Conservation (phyloP, 2,113 vertebrate species). For the Pygoscelis antarcticus region DNA sequence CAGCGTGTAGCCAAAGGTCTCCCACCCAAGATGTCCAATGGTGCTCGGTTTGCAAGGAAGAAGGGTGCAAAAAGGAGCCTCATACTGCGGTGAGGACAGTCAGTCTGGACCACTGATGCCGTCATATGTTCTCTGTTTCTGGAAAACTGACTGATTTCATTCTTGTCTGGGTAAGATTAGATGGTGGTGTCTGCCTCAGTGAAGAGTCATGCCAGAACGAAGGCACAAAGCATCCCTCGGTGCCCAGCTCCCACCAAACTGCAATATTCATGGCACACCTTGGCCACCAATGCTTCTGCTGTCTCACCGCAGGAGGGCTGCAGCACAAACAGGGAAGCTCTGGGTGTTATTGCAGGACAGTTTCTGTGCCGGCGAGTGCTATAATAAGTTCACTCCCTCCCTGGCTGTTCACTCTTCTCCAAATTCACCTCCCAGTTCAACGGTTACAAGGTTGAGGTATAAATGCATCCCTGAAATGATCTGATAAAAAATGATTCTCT, state of each 20-base stretch:
- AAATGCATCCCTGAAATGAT: not conserved
- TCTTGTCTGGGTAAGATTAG: not conserved
- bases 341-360: not conserved
- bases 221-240: not conserved
- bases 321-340: not conserved
- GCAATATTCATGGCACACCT: not conserved
- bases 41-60: not conserved
- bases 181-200: not conserved
- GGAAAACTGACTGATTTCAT: not conserved
- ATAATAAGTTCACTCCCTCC: not conserved
- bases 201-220: not conserved
- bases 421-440: not conserved
- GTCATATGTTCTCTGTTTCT: not conserved
- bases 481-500: not conserved
- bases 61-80: not conserved
- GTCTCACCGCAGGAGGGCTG: not conserved
- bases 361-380: not conserved
- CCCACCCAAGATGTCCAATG: not conserved
- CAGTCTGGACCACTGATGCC: not conserved
- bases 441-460: not conserved
- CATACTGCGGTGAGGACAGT: not conserved
- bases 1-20: not conserved
- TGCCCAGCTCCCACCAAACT: not conserved
- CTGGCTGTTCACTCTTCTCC: not conserved
- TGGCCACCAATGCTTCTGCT: not conserved